These are phyloP conservation scores for Julus scanicus DNA, from an alignment of 2,888 invertebrate genomes.

Conservation along the genomic window DNA sequence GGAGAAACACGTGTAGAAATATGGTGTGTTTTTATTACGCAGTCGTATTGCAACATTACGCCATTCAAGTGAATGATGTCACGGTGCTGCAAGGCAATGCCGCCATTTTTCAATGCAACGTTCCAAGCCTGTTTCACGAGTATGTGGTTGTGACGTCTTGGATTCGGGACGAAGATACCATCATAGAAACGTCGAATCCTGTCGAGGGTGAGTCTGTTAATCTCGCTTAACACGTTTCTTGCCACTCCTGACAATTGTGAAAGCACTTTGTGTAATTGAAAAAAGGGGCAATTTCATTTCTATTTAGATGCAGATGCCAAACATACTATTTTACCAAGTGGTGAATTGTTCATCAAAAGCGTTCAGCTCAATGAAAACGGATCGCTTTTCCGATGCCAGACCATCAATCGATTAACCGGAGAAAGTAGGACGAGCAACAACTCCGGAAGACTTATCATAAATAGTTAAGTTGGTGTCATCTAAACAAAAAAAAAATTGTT, in stretches of 20 bases:
- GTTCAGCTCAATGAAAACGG: constrained; percentile 56
- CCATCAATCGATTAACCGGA: constrained; percentile 58
- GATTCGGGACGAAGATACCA: constrained; percentile 50
- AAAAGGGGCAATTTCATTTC: background rate
- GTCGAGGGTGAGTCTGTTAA: constrained; percentile 52
- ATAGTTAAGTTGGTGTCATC: constrained; percentile 53
- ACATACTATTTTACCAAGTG: constrained; percentile 57
- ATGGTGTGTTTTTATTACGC: background rate
- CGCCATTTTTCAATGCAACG: constrained; percentile 55
- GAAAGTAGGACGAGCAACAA: constrained; percentile 57
- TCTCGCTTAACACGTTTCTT: background rate
- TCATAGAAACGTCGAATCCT: constrained; percentile 52
- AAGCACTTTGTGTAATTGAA: constrained; percentile 31
- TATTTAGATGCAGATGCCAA: constrained; percentile 55
- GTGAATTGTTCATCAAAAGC: constrained; percentile 58
- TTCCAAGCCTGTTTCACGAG: constrained; percentile 44
- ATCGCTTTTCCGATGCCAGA: constrained; percentile 58
- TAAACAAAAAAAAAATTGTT: no score
- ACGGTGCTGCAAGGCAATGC: constrained; percentile 56
- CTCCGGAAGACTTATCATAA: constrained; percentile 57
- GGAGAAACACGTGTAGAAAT: background rate
- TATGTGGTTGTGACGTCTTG: constrained; percentile 53
- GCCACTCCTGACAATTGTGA: background rate
- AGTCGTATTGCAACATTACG: constrained; percentile 54
- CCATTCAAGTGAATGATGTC: constrained; percentile 56